Base-by-base conservation (phyloP, 2,888 invertebrate species). In the Leptinotarsa tumamoca region DNA sequence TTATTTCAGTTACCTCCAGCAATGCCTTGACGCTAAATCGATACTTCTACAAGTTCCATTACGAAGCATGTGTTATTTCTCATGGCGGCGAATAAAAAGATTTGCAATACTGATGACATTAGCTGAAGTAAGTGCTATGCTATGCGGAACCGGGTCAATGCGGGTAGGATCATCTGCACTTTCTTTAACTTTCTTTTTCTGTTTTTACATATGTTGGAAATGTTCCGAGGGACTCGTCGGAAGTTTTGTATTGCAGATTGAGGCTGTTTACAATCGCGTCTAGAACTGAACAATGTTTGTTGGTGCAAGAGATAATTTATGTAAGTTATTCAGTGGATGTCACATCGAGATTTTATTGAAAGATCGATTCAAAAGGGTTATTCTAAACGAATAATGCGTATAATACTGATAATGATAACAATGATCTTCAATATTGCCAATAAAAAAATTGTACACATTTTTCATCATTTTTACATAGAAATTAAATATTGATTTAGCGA, bases 31-130 rank as follows among this genome's bases (percentile, higher is more conserved):
- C 43, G 63, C 14, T 43, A n/a, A 63, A 63, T 63, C 63, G 63
- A 63, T 63, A 63, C n/a, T 63, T 63, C 63, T 27, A 43, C 56
- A 49, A 71, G 43, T 71, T 71, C 70, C 61, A 33, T n/a, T 18
- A 50, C 17, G 21, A 17, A 61, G 23, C 71, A 71, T 71, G 51
- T 71, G 71, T 71, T 71, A 33, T 18, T 63, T 71, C 71, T 66
- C 71, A 71, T 51, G 71, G 63, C 18, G 50, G 63, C 33, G 51
- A 51, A 66, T 66, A 23, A 51, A 61, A 61, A 71, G 33, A 63
- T 63, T 63, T 63, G 63, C 63, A 63, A 63, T 63, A 63, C 63
- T 63, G 43, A 63, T 63, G 63, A 63, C 33, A 63, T 63, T 27
- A 63, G 63, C n/a, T 63, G 63, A 63, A 63, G 63, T 63, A 15